Evolutionary conservation across 1,140 invertebrate genomes (phyloP), one percentile per base, ranked within the genome.

Genomic region (Drosophila repletoides): DNA sequence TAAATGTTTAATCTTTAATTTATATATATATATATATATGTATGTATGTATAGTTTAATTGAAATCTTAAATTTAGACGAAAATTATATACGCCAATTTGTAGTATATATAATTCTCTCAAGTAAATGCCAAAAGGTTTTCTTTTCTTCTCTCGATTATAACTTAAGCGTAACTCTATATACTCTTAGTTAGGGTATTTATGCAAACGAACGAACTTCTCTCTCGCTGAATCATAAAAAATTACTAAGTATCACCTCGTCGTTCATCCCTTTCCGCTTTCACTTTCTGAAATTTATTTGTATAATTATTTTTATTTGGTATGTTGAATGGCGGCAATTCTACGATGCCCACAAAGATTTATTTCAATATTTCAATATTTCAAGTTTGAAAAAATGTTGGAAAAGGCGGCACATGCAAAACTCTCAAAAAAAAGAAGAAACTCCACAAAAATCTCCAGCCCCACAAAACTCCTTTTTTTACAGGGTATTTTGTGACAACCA

Each of bases 31-130:
- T 53, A 31, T 76, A 60, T 63, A 19, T 65, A 0, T 43, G 40
- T 43, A 24, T 43, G 40, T 49, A 72, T 24, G 24, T 34, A 36
- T 36, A 34, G 2, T n/a, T 15, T 40, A 77, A 52, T 68, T 34
- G 63, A 76, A 79, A 64, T 52, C 80, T 86, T 86, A 86, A 80
- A 86, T 86, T 86, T 86, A 86, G 80, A 76, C 80, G 81, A 86
- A 76, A 86, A 86, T 86, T 75, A 83, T 83, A 83, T 52, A 68
- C 38, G 51, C 6, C 29, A 36, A 14, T 15, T 46, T 43, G 24
- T 51, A 12, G 24, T 72, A 76, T 80, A 72, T 84, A 74, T 59
- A 72, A 84, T 80, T 58, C 59, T 73, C 80, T 86, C 80, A 86
- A 86, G 80, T 86, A 86, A 86, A 86, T 86, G 80, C 80, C 80